Conservation (phyloP, 2,888 invertebrate species). For the Patella ulyssiponensis region DNA sequence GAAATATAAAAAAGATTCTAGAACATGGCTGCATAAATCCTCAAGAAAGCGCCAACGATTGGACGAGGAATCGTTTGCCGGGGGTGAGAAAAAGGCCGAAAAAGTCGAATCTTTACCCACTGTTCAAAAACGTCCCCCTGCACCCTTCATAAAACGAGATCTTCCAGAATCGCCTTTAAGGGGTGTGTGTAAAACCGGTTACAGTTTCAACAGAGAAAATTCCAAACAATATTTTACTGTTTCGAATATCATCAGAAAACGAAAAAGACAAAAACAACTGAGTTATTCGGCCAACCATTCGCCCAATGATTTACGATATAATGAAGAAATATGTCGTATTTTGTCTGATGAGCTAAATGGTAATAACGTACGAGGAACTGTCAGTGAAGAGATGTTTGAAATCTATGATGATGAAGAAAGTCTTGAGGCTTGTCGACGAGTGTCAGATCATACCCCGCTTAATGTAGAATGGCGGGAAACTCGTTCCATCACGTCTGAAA, state of each 20-base stretch:
- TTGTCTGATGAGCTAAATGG: neutral
- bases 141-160: neutral
- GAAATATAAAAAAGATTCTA: constrained; percentile 28
- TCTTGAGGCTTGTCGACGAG: neutral
- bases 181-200: neutral
- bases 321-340: constrained; percentile 1
- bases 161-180: neutral
- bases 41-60: constrained; percentile 6
- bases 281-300: neutral
- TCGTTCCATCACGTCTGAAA: neutral
- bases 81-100: neutral
- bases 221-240: neutral
- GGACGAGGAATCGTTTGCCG: neutral
- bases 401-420: neutral
- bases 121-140: neutral
- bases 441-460: neutral
- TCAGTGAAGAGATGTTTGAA: neutral
- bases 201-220: neutral
- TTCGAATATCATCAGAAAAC: neutral
- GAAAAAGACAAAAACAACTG: neutral
- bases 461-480: neutral
- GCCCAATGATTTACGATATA: neutral
- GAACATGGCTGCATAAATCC: constrained; percentile 30
- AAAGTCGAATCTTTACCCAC: neutral
- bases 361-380: neutral